phyloP scores from a whole-genome alignment of 1,140 invertebrate genomes.

The Octopus sinensis region DNA sequence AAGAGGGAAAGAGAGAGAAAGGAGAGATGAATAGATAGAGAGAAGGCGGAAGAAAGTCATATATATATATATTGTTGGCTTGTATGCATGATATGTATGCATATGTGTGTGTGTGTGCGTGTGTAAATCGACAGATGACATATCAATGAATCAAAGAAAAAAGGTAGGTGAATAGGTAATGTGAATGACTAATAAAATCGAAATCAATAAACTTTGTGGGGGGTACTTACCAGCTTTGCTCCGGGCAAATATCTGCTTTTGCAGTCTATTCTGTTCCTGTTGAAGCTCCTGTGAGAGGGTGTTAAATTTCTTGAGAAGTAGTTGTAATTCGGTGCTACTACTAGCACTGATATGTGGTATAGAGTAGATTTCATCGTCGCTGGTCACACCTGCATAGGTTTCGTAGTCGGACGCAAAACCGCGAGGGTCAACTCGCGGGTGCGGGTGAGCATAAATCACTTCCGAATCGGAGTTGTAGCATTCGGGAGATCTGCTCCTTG shows the following conservation, averaged over 20 bases:
- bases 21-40: background rate
- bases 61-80: background rate
- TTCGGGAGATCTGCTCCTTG: conserved; percentile 50
- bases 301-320: conserved; percentile 70
- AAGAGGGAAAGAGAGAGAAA: background rate
- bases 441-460: conserved; percentile 45
- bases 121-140: too few relatives aligned
- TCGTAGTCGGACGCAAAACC: conserved; percentile 50
- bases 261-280: conserved; percentile 54
- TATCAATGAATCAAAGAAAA: too few relatives aligned
- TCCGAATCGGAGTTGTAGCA: conserved; percentile 80
- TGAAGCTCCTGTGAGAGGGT: conserved; percentile 56
- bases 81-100: background rate
- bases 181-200: too few relatives aligned
- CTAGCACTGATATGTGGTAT: conserved; percentile 45
- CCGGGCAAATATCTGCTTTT: conserved; percentile 52
- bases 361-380: conserved; percentile 51
- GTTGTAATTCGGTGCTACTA: conserved; percentile 56
- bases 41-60: background rate
- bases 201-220: too few relatives aligned
- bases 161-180: too few relatives aligned
- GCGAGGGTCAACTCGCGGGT: conserved; percentile 61
- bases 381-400: conserved; percentile 48
- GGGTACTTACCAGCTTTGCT: conserved; percentile 39
- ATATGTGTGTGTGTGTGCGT: too few relatives aligned